phyloP scores from a whole-genome alignment of 2,888 invertebrate species.

The Azorinus chamasolen region DNA sequence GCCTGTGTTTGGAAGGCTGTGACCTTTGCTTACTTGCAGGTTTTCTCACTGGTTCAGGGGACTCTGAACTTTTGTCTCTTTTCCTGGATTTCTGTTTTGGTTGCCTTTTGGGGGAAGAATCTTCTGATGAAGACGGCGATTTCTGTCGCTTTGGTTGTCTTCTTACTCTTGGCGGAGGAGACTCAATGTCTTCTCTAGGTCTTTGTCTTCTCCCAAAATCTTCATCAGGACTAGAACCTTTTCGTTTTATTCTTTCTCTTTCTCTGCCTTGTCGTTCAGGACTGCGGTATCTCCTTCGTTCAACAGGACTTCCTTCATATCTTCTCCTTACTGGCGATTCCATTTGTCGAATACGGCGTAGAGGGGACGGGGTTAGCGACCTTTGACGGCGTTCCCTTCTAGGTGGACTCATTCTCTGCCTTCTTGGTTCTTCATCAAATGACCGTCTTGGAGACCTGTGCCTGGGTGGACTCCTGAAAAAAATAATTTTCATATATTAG shows the following conservation, averaged over 20 bases:
- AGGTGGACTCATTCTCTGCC: constrained; percentile 37
- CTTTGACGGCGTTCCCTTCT: constrained; percentile 16
- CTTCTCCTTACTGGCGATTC: constrained; percentile 48
- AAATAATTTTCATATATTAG: too few relatives aligned
- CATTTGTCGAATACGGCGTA: constrained; percentile 11
- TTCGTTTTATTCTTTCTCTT: constrained; percentile 35
- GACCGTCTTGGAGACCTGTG: constrained; percentile 43
- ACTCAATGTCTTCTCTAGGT: constrained; percentile 20
- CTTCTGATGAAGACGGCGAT: constrained; percentile 45
- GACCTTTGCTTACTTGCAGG: constrained; percentile 12
- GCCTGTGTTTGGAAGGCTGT: constrained; percentile 10
- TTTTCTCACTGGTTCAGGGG: constrained; percentile 23
- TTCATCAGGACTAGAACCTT: too few relatives aligned
- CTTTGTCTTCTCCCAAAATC: too few relatives aligned
- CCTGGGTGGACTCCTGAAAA: constrained; percentile 45
- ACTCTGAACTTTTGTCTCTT: constrained; percentile 48
- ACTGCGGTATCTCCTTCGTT: neutral
- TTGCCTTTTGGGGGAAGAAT: constrained; percentile 56
- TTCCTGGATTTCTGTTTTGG: constrained; percentile 46
- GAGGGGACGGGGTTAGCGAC: neutral
- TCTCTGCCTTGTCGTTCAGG: constrained; percentile 27
- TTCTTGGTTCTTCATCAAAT: constrained; percentile 41
- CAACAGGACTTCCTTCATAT: constrained; percentile 11
- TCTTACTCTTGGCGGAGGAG: neutral
- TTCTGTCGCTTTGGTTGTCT: constrained; percentile 9